phyloP scores from a whole-genome alignment of 2,797 vertebrate species.

The Neopelma chrysocephalum region DNA sequence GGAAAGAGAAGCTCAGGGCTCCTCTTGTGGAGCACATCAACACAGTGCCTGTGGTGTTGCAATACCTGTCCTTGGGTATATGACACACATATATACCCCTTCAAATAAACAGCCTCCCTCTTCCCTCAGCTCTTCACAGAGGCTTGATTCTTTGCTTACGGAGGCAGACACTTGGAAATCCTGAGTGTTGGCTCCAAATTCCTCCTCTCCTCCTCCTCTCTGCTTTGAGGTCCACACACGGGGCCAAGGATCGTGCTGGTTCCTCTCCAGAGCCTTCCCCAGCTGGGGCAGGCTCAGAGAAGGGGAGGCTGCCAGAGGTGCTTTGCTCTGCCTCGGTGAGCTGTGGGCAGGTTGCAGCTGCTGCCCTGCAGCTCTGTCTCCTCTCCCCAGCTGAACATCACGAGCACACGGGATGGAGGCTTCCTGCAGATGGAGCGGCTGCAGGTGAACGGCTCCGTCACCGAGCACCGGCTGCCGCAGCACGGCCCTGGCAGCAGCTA shows the following conservation, averaged over 20 bases:
- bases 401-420: fast-evolving
- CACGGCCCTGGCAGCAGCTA: background rate
- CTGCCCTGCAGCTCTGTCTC: background rate
- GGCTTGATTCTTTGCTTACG: background rate
- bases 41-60: background rate
- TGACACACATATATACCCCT: background rate
- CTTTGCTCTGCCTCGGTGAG: background rate
- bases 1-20: background rate
- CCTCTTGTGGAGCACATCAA: background rate
- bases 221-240: background rate
- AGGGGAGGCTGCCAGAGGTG: background rate
- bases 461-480: background rate
- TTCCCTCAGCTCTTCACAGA: too few relatives aligned
- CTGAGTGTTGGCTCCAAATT: background rate
- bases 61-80: background rate
- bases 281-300: background rate
- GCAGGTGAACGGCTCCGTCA: background rate
- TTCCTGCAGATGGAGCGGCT: background rate
- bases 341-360: background rate
- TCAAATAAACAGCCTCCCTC: background rate
- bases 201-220: background rate
- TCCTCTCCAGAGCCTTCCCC: background rate
- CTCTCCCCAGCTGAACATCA: conserved; percentile 25
- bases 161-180: background rate
- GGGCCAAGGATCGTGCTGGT: background rate